phyloP scores from a whole-genome alignment of 1,140 invertebrate species.

The Trichogramma pretiosum region DNA sequence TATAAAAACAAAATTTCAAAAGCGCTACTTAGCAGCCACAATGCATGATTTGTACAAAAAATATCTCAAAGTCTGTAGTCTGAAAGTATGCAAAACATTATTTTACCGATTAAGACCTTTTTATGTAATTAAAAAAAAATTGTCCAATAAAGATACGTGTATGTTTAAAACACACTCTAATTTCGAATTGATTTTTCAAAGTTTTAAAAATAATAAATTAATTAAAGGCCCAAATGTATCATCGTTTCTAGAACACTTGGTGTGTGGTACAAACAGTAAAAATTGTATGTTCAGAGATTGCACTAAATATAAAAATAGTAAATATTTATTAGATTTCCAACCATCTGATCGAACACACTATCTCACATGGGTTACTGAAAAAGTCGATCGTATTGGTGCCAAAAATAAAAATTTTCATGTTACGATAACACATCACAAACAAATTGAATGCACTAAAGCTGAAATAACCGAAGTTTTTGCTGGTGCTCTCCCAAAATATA shows the following conservation, averaged over 20 bases:
- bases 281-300: not conserved
- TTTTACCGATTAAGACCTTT: constrained; percentile 5
- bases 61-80: too few species aligned
- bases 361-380: not conserved
- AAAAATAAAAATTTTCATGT: not conserved
- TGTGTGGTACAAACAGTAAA: not conserved
- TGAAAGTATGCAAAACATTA: not conserved
- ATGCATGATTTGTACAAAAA: constrained; percentile 1
- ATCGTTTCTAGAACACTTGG: not conserved
- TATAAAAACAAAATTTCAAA: too few species aligned
- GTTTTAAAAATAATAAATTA: not conserved
- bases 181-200: not conserved
- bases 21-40: not conserved
- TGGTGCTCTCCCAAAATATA: not conserved
- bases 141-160: constrained; percentile 1
- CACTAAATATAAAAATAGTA: not conserved
- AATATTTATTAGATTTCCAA: not conserved
- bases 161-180: not conserved
- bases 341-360: not conserved
- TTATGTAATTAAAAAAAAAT: not conserved
- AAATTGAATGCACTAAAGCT: not conserved
- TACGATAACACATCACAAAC: not conserved
- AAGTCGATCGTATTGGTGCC: not conserved
- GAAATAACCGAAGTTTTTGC: not conserved
- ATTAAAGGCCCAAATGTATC: not conserved